phyloP scores from a whole-genome alignment of 2,797 vertebrate species.

The Discoglossus pictus region DNA sequence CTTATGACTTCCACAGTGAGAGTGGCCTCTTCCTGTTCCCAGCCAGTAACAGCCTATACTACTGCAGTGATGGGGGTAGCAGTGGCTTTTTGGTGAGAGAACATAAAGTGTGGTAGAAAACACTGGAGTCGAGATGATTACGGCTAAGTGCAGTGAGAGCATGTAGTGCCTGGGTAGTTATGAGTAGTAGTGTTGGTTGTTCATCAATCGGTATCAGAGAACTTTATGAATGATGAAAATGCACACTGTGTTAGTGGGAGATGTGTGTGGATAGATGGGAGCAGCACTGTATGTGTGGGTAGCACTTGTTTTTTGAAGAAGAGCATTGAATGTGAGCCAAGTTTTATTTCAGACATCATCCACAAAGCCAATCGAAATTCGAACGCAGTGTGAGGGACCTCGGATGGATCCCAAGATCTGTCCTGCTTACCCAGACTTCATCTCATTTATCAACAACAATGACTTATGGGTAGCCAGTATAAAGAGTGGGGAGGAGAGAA shows the following conservation, averaged over 20 bases:
- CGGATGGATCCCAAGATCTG: conserved; percentile 98
- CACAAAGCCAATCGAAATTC: conserved; percentile 94
- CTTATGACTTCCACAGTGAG: conserved; percentile 91
- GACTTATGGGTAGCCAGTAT: conserved; percentile 94
- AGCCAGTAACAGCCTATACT: conserved; percentile 97
- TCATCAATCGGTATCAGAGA: no score
- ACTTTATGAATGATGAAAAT: no score
- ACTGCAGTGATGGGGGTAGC: conserved; percentile 90
- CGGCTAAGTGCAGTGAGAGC: no score
- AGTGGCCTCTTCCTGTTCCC: conserved; percentile 97
- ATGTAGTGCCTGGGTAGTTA: no score
- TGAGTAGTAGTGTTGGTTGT: no score
- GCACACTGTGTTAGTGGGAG: no score
- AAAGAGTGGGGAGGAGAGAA: conserved; percentile 77
- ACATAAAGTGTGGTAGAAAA: no score
- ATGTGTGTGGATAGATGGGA: no score
- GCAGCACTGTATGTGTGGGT: no score
- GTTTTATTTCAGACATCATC: conserved; percentile 69
- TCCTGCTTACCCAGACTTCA: conserved; percentile 86
- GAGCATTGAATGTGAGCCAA: no score
- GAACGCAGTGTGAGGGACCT: conserved; percentile 91
- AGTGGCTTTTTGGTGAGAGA: conserved; percentile 92
- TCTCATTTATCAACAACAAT: conserved; percentile 94
- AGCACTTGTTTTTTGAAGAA: no score
- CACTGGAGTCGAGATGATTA: no score